Percentiles rank a stretch among this genome's conserved stretches.
Conservation (phyloP, 2,888 invertebrate species). For the Chymomyza amoena region DNA sequence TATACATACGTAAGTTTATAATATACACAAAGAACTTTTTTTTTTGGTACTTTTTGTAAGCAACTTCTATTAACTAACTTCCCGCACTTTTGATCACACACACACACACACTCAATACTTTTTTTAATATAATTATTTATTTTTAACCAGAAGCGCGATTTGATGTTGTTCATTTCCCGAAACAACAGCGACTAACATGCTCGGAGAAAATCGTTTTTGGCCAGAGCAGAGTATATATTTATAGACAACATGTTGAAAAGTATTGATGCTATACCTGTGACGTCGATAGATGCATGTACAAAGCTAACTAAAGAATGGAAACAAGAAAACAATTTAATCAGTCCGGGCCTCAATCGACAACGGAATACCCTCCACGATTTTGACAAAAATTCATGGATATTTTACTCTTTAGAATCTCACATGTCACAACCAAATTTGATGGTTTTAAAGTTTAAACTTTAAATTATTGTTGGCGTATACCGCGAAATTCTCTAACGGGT, state of each 20-base stretch:
- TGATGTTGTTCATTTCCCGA: not conserved
- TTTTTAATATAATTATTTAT: not conserved
- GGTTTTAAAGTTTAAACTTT: too few relatives aligned
- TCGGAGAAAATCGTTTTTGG: not conserved
- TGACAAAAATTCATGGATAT: too few relatives aligned
- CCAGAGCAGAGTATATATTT: not conserved
- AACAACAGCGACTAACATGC: conserved; percentile 16
- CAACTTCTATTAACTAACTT: not conserved
- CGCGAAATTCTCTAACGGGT: too few relatives aligned
- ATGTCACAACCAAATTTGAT: too few relatives aligned
- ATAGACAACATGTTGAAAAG: conserved; percentile 16
- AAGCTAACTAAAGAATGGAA: not conserved
- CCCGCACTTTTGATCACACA: conserved; percentile 24
- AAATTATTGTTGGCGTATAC: too few relatives aligned
- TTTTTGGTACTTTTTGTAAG: not conserved
- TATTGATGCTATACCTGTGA: conserved; percentile 67
- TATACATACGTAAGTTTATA: too few relatives aligned
- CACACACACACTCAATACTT: conserved; percentile 2
- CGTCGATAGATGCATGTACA: conserved; percentile 35
- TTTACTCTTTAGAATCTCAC: too few relatives aligned
- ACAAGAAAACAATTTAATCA: not conserved
- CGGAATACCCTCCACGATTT: too few relatives aligned
- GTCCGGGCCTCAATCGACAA: too few relatives aligned
- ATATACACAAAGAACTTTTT: conserved; percentile 47
- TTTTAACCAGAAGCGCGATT: not conserved